Evolutionary conservation across 2,888 invertebrate genomes (phyloP).

Genomic region (Unio delphinus): DNA sequence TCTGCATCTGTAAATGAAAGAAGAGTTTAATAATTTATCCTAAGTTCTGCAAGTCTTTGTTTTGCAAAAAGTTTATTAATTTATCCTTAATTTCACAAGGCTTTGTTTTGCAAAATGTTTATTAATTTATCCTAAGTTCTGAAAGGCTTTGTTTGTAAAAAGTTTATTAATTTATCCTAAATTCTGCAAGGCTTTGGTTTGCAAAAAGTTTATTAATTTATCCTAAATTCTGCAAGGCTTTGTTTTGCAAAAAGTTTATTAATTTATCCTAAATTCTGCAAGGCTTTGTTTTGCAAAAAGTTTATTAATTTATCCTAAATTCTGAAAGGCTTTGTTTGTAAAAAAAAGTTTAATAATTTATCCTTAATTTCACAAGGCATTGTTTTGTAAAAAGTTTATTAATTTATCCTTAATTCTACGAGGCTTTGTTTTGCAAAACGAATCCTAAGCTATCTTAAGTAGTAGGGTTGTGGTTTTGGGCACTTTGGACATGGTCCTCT

Average conservation of each 20-base stretch:
- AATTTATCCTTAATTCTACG: neutral
- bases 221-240: neutral
- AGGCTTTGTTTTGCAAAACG: neutral
- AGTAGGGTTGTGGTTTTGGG: no score
- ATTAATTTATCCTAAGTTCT: neutral
- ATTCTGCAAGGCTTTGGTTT: neutral
- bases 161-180: conserved; percentile 1
- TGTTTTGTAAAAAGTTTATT: neutral
- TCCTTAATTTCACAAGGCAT: neutral
- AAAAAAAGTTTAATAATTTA: conserved; percentile 8
- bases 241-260: neutral
- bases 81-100: neutral
- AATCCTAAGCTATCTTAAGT: neutral
- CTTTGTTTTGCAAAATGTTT: neutral
- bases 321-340: neutral
- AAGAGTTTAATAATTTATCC: conserved; percentile 1
- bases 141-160: neutral
- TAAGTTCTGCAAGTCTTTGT: neutral
- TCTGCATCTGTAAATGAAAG: conserved; percentile 50
- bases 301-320: neutral
- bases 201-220: conserved; percentile 1
- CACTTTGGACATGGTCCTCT: no score
- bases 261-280: neutral
- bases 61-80: neutral
- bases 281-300: neutral